Evolutionary conservation across 2,113 vertebrate species (phyloP).

Genomic region (Lepidothrix coronata): DNA sequence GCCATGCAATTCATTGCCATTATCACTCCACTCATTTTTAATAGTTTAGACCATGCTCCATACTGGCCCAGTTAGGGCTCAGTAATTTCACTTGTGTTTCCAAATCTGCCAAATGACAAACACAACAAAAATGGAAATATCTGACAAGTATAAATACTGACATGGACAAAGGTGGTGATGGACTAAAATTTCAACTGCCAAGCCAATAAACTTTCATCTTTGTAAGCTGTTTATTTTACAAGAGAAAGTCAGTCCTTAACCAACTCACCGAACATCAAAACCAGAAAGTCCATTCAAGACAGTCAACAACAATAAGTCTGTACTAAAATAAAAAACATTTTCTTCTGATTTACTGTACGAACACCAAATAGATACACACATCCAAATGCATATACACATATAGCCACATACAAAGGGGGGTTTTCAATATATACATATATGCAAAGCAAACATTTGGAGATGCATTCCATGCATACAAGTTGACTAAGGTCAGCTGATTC

Average conservation of each 20-base stretch:
- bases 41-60: neutral
- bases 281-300: neutral
- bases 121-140: neutral
- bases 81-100: neutral
- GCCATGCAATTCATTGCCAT: neutral
- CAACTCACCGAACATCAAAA: neutral
- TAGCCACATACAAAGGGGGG: neutral
- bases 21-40: too few species aligned
- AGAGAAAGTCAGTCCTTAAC: neutral
- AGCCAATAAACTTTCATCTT: neutral
- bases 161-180: neutral
- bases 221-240: neutral
- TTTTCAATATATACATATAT: neutral
- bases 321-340: neutral
- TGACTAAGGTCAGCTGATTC: neutral
- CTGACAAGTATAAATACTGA: neutral
- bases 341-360: neutral
- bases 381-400: neutral
- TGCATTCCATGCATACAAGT: neutral
- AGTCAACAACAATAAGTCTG: neutral
- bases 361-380: neutral
- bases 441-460: neutral
- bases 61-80: neutral
- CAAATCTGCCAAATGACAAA: neutral
- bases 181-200: neutral